phyloP scores from a whole-genome alignment of 2,888 invertebrate genomes.

The Ornithoptera alexandrae region DNA sequence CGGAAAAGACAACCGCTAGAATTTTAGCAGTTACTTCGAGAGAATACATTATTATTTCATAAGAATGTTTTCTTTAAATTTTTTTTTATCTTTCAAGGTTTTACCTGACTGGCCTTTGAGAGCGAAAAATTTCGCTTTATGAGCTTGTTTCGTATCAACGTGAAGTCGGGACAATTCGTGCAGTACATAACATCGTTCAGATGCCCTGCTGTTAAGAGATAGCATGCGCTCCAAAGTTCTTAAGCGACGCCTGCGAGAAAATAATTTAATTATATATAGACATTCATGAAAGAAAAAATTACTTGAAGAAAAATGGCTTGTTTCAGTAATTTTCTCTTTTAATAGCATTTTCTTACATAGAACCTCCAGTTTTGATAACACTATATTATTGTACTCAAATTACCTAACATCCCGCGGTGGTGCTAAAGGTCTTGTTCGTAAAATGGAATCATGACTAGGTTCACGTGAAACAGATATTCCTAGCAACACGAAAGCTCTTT shows the following conservation, averaged over 20 bases:
- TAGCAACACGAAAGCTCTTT: conserved; percentile 65
- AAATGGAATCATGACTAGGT: conserved; percentile 66
- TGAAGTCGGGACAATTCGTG: conserved; percentile 66
- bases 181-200: conserved; percentile 65
- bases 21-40: not conserved
- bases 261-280: not conserved
- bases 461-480: conserved; percentile 68
- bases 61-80: not conserved
- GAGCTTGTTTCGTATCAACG: conserved; percentile 58
- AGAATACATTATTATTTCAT: not conserved
- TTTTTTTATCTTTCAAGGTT: not conserved
- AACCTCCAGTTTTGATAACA: no score
- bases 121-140: conserved; percentile 60
- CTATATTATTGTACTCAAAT: not conserved
- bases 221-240: conserved; percentile 57
- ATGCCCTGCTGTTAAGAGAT: conserved; percentile 49
- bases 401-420: conserved; percentile 67
- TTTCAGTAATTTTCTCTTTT: not conserved
- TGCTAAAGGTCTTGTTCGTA: conserved; percentile 59
- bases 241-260: conserved; percentile 52
- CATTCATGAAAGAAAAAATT: not conserved
- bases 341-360: not conserved
- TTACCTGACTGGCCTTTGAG: conserved; percentile 66
- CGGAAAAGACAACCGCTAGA: not conserved
- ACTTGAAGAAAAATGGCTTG: no score